Evolutionary conservation across 2,113 vertebrate genomes (phyloP), one percentile per base, ranked within the genome.

Genomic region (Platycercus adscitus): DNA sequence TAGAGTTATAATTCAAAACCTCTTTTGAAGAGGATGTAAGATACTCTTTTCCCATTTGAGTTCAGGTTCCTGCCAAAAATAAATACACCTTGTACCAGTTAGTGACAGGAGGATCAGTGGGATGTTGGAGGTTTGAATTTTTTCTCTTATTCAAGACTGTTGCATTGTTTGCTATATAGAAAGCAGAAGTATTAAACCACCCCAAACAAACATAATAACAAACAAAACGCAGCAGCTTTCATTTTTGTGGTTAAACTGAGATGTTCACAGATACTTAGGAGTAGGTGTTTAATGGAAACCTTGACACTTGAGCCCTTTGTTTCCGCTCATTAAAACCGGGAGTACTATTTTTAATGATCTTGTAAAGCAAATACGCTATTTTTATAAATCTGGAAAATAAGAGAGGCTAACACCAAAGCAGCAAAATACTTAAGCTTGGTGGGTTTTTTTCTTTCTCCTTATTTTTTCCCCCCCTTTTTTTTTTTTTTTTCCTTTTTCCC

Each of bases 251-350:
- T 93, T 91, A 49, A 79, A 28, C 56, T 2, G 21, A 86, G 58
- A 26, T 93, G 52, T 78, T 82, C 86, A 56, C 79, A 92, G 61
- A 47, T 91, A 64, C 46, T 89, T 90, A 66, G 50, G 35, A 82
- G 47, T 75, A 75, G 72, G 88, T 92, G 69, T 88, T 93, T 47
- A 86, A 71, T 97, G 92, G 93, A 96, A 96, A 93, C 56, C 69
- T 33, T 86, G 86, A 84, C 76, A 69, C 56, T 55, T 53, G 52
- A 86, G 37, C 60, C 72, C 81, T 93, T 93, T 89, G 77, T 96
- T 97, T 94, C 88, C 90, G 76, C 29, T 96, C 63, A 9, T n/a
- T 55, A 39, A 86, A 93, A 79, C 61, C 60, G 11, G 4, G 3
- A 82, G 47, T 86, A 56, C 8, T 86, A 71, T 89, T 93, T 86